phyloP scores from a whole-genome alignment of 1,140 invertebrate genomes.

The Drosophila nigromelanica region DNA sequence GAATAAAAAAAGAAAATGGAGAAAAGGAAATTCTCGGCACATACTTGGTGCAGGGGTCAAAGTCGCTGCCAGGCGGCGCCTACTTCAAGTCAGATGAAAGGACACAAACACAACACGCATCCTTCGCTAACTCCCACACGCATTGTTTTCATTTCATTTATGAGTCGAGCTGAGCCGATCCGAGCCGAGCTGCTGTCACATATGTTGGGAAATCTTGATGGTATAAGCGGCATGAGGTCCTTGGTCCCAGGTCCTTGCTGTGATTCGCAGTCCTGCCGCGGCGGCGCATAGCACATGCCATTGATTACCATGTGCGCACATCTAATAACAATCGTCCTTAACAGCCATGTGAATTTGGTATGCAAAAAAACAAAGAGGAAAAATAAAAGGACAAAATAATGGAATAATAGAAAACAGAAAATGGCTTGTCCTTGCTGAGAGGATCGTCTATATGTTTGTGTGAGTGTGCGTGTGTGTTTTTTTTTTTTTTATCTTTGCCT shows the following conservation, averaged over 20 bases:
- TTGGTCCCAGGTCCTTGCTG: slow-evolving; percentile 27
- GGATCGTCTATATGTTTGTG: not conserved
- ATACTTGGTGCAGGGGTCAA: not conserved
- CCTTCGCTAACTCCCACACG: slow-evolving; percentile 38
- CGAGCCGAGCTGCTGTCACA: slow-evolving; percentile 17
- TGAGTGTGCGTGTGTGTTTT: not conserved
- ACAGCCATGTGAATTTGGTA: slow-evolving; percentile 50
- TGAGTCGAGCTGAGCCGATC: slow-evolving; percentile 20
- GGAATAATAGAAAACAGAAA: slow-evolving; percentile 17
- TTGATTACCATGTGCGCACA: slow-evolving; percentile 42
- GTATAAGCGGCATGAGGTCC: slow-evolving; percentile 44
- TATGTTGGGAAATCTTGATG: slow-evolving; percentile 43
- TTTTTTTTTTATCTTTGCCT: not conserved
- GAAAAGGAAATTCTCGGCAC: not conserved
- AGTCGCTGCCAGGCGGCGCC: slow-evolving; percentile 33
- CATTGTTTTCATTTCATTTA: slow-evolving; percentile 51
- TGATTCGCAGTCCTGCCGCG: slow-evolving; percentile 35
- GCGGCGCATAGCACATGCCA: slow-evolving; percentile 55
- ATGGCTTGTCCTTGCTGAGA: slow-evolving; percentile 29
- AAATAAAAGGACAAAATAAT: slow-evolving; percentile 26
- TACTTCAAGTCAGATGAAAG: slow-evolving; percentile 41
- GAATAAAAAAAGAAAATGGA: not conserved
- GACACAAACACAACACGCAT: slow-evolving; percentile 27
- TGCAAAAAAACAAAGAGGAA: slow-evolving; percentile 32
- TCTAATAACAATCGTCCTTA: slow-evolving; percentile 30